Conservation (phyloP, 2,888 invertebrate genomes). For the Nomada fucata region DNA sequence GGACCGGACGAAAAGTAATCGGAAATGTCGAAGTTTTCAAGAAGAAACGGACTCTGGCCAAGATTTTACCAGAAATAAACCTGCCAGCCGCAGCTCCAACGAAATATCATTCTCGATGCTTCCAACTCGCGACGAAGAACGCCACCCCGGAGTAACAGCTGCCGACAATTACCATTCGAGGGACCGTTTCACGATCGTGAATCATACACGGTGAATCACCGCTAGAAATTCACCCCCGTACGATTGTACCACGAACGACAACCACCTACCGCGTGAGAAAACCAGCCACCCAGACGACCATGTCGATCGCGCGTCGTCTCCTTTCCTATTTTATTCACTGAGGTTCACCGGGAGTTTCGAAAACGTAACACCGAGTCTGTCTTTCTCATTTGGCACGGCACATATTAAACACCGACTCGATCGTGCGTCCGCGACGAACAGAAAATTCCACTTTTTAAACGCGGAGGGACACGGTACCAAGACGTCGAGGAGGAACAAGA, state of each 20-base stretch:
- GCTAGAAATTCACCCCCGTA: slow-evolving; percentile 50
- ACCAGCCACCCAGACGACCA: slow-evolving; percentile 83
- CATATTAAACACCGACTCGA: background rate
- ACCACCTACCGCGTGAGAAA: slow-evolving; percentile 81
- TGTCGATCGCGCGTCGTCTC: slow-evolving; percentile 48
- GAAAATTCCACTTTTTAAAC: background rate
- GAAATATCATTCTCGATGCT: background rate
- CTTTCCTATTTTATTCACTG: background rate
- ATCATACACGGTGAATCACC: slow-evolving; percentile 48
- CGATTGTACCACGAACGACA: background rate
- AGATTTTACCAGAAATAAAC: slow-evolving; percentile 1
- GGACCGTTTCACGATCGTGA: slow-evolving; percentile 32
- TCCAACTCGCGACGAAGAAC: background rate
- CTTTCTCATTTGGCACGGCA: background rate
- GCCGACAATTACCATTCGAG: slow-evolving; percentile 43
- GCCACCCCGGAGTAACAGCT: slow-evolving; percentile 19
- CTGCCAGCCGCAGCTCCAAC: background rate
- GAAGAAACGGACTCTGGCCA: background rate
- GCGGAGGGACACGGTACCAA: too few relatives aligned
- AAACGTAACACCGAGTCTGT: too few relatives aligned
- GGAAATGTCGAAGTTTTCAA: background rate
- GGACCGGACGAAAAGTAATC: background rate
- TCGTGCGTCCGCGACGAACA: background rate
- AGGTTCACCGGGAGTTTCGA: background rate
- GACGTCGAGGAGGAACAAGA: background rate